Evolutionary conservation across 1,140 invertebrate species (phyloP).

Genomic region (Phymorhynchus buccinoides): DNA sequence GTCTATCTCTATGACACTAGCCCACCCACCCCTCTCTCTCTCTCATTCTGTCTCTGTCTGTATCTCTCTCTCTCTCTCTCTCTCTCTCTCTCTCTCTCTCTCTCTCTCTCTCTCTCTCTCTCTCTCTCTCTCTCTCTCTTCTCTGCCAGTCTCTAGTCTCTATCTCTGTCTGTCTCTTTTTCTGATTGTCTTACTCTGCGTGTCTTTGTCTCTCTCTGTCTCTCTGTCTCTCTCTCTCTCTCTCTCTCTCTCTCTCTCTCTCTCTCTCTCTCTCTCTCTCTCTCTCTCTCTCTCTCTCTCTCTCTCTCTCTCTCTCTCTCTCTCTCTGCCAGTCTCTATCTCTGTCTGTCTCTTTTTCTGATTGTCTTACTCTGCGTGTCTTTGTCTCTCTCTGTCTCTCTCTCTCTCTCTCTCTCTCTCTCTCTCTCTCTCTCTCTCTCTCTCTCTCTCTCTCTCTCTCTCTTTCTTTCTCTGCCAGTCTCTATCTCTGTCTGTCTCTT

Average conservation of each 20-base stretch:
- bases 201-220: background rate
- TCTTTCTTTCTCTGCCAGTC: background rate
- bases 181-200: background rate
- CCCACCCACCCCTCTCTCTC: too few species aligned
- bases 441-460: slow-evolving; percentile 12
- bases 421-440: background rate
- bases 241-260: background rate
- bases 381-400: background rate
- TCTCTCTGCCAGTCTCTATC: background rate
- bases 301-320: background rate
- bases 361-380: background rate
- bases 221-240: background rate
- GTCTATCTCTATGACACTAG: too few species aligned
- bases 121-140: too few species aligned
- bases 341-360: background rate
- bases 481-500: background rate
- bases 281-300: too few species aligned
- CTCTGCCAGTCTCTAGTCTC: too few species aligned
- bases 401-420: background rate
- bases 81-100: too few species aligned
- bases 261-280: background rate
- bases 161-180: too few species aligned
- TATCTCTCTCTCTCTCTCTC: too few species aligned
- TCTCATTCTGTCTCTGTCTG: too few species aligned
- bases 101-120: too few species aligned